These are phyloP conservation scores for Hoplostethus atlanticus DNA, from an alignment of 2,797 vertebrate species.

Conservation along the genomic window DNA sequence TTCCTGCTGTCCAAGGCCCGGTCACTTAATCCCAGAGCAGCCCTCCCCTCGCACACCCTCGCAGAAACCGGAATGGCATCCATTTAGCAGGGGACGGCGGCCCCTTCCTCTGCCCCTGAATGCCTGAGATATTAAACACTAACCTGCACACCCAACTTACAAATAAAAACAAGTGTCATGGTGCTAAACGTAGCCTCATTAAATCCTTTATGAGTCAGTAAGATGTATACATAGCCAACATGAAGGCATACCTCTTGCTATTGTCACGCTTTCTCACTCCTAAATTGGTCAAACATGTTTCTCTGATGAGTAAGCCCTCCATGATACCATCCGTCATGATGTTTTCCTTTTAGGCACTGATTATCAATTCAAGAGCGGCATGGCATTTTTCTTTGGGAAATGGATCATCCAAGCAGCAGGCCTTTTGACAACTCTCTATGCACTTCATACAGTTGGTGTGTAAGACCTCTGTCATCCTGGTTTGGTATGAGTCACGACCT, in stretches of 20 bases:
- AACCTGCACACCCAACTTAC: neutral
- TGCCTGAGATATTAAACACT: slow-evolving; percentile 51
- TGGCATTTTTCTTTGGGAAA: neutral
- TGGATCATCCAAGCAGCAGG: neutral
- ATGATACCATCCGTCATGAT: slow-evolving; percentile 33
- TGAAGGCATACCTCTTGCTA: neutral
- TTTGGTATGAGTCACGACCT: neutral
- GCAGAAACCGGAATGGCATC: slow-evolving; percentile 35
- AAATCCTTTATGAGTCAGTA: slow-evolving; percentile 3
- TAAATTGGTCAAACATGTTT: slow-evolving; percentile 37
- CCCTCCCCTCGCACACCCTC: slow-evolving; percentile 12
- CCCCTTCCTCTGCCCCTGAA: slow-evolving; percentile 29
- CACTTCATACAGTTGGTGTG: neutral
- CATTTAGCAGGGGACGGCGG: slow-evolving; percentile 7
- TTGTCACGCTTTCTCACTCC: slow-evolving; percentile 3
- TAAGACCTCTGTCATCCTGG: slow-evolving; percentile 1
- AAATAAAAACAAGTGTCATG: slow-evolving; percentile 8
- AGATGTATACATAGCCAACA: neutral
- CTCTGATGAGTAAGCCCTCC: neutral
- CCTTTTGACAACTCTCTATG: neutral
- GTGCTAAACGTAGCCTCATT: too few species aligned
- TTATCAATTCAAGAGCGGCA: neutral
- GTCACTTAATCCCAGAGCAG: slow-evolving; percentile 21
- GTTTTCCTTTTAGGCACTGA: neutral
- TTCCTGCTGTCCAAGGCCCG: slow-evolving; percentile 4